A percentile compares a stretch with the other conserved stretches of the same genome.
Evolutionary conservation across 2,888 invertebrate species (phyloP).

Genomic region (Apoderus coryli): DNA sequence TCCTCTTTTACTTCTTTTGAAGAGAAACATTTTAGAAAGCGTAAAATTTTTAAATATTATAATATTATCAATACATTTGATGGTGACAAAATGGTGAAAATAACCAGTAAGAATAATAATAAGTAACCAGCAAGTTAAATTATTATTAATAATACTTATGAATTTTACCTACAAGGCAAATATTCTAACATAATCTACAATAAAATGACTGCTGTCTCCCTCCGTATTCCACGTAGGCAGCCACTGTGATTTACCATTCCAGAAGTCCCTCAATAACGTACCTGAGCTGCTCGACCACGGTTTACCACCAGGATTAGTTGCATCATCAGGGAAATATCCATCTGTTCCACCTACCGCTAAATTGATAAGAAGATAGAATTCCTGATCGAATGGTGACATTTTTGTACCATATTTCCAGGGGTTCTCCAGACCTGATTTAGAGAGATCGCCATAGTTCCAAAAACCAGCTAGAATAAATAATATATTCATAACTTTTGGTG

Average conservation of each 20-base stretch:
- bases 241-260: constrained; percentile 41
- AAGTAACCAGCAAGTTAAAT: too few relatives aligned
- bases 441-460: constrained; percentile 48
- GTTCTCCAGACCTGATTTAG: constrained; percentile 34
- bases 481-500: too few relatives aligned
- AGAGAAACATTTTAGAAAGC: too few relatives aligned
- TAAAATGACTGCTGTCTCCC: constrained; percentile 40
- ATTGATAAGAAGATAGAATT: constrained; percentile 48
- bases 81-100: too few relatives aligned
- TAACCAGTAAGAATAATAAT: too few relatives aligned
- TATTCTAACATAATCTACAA: constrained; percentile 52
- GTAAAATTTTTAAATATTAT: too few relatives aligned
- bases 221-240: constrained; percentile 40
- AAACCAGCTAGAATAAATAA: too few relatives aligned
- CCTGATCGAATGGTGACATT: constrained; percentile 55
- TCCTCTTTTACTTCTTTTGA: too few relatives aligned
- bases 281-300: constrained; percentile 40
- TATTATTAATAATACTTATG: too few relatives aligned
- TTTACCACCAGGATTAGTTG: constrained; percentile 38
- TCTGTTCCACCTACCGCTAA: constrained; percentile 39
- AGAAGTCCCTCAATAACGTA: constrained; percentile 43
- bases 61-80: too few relatives aligned
- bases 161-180: constrained; percentile 35
- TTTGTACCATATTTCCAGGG: constrained; percentile 38
- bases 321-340: constrained; percentile 48